Evolutionary conservation across 2,113 vertebrate genomes (phyloP).

Genomic region (Oncorhynchus masou): DNA sequence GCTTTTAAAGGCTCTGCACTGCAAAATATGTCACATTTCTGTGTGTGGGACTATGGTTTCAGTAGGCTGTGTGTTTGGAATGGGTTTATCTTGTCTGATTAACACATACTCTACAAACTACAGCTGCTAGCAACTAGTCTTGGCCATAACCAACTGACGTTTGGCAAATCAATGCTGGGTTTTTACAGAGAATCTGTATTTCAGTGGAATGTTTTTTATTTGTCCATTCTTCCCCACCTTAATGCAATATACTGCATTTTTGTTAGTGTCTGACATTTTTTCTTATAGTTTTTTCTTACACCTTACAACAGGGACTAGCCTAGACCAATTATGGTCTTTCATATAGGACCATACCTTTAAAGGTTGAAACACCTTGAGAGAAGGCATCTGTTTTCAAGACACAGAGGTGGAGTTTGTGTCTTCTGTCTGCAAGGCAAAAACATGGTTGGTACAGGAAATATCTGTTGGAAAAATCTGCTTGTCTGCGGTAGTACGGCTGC

Average conservation of each 20-base stretch:
- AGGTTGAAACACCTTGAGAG: background rate
- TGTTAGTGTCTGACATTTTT: no score
- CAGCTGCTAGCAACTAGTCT: background rate
- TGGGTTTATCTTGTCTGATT: background rate
- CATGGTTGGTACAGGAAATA: no score
- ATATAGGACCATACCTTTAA: background rate
- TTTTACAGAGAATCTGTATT: background rate
- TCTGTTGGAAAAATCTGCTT: no score
- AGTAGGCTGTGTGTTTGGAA: background rate
- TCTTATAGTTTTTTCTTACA: no score
- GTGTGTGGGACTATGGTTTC: background rate
- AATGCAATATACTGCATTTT: background rate
- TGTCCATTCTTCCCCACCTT: constrained; percentile 4
- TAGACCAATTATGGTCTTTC: background rate
- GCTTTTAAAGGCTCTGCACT: background rate
- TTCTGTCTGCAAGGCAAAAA: background rate
- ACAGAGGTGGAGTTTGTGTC: background rate
- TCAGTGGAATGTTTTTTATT: constrained; percentile 3
- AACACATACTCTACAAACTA: background rate
- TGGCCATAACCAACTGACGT: background rate
- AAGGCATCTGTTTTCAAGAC: constrained; percentile 21
- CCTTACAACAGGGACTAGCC: no score
- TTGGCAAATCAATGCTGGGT: background rate
- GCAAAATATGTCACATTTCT: constrained; percentile 12
- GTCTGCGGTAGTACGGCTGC: no score